These are phyloP conservation scores for Montifringilla adamsi DNA, from an alignment of 2,113 vertebrate species.

Conservation along the genomic window DNA sequence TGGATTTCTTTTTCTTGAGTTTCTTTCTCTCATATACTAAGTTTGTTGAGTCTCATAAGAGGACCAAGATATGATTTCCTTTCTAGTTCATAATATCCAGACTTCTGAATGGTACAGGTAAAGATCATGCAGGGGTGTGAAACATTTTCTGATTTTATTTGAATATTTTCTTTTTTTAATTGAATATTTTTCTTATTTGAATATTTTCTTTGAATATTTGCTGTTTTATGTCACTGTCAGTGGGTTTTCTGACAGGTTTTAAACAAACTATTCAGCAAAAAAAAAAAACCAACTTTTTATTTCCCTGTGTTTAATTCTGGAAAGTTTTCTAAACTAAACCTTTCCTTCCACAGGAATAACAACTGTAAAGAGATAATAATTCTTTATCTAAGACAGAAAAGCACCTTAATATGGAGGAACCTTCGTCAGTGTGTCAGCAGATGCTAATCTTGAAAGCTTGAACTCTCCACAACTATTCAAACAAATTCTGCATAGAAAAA, in stretches of 20 bases:
- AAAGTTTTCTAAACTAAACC: not conserved
- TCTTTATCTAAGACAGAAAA: not conserved
- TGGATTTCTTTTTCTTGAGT: not conserved
- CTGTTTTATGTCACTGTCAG: not conserved
- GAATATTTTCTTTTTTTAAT: not conserved
- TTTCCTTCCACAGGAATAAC: not conserved
- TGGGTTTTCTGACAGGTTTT: not conserved
- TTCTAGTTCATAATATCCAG: not conserved
- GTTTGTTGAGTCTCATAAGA: not conserved
- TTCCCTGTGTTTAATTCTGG: not conserved
- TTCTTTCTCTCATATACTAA: not conserved
- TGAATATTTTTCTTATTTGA: not conserved
- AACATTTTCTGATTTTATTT: not conserved
- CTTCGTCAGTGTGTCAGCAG: not conserved
- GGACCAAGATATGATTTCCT: not conserved
- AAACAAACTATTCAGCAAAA: not conserved
- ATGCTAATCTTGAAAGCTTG: not conserved
- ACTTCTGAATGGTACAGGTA: not conserved
- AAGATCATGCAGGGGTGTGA: not conserved
- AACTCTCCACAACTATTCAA: not conserved
- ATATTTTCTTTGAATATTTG: not conserved
- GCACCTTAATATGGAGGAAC: not conserved
- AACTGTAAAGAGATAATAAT: not conserved
- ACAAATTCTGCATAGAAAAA: not conserved
- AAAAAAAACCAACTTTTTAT: no score